Evolutionary conservation across 23 tunicate species (phyloP).

Genomic region (Phallusia fumigata): DNA sequence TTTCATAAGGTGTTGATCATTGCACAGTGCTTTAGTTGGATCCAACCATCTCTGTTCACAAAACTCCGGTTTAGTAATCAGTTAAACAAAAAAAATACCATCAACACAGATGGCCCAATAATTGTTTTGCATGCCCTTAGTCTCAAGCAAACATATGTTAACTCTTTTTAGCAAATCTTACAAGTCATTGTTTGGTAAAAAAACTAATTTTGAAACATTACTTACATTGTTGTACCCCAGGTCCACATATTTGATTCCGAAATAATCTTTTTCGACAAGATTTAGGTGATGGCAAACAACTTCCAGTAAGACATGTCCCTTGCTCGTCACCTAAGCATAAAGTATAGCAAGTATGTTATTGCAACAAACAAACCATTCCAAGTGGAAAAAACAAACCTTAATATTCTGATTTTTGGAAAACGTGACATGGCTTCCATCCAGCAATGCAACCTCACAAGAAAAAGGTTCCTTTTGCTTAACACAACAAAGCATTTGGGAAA

Average conservation of each 20-base stretch:
- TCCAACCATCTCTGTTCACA: slow-evolving; percentile 68
- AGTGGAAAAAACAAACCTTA: slow-evolving; percentile 35
- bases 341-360: too few species aligned
- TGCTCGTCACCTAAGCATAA: slow-evolving; percentile 40
- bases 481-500: slow-evolving; percentile 81
- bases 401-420: slow-evolving; percentile 65
- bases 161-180: neutral
- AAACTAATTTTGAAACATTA: neutral
- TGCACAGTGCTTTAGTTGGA: slow-evolving; percentile 44
- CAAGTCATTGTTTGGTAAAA: too few species aligned
- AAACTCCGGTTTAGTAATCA: neutral
- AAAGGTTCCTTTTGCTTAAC: slow-evolving; percentile 47
- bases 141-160: neutral
- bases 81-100: too few species aligned
- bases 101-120: neutral
- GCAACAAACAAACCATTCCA: neutral
- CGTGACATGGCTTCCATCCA: slow-evolving; percentile 59
- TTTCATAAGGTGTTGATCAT: slow-evolving; percentile 51
- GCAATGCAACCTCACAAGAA: slow-evolving; percentile 62
- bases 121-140: neutral
- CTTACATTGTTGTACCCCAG: slow-evolving; percentile 44
- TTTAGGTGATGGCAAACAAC: slow-evolving; percentile 69
- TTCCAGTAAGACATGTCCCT: slow-evolving; percentile 51
- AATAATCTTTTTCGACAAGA: slow-evolving; percentile 77
- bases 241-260: slow-evolving; percentile 69